These are phyloP conservation scores for Talpa occidentalis DNA, from an alignment of 2,113 vertebrate species.

Conservation along the genomic window DNA sequence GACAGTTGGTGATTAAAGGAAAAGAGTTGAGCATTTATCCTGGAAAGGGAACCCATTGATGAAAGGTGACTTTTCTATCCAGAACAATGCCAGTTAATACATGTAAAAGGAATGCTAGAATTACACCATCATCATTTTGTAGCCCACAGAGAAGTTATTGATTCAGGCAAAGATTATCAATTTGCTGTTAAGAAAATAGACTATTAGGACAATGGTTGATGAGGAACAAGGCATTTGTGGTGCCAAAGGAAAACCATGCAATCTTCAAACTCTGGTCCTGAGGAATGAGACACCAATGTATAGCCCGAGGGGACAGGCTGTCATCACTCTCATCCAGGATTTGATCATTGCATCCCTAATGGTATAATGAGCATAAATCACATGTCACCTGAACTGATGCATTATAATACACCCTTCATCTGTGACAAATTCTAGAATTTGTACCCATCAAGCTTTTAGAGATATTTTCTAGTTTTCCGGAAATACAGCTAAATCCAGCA, in stretches of 20 bases:
- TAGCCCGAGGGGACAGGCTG: not conserved
- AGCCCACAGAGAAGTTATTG: slow-evolving; percentile 43
- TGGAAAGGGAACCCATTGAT: slow-evolving; percentile 1
- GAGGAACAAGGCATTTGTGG: not conserved
- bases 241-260: slow-evolving; percentile 33
- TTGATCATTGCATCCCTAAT: slow-evolving; percentile 35
- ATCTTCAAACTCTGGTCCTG: not conserved
- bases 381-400: not conserved
- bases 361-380: slow-evolving; percentile 40
- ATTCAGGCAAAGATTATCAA: not conserved
- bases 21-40: slow-evolving; percentile 34
- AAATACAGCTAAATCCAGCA: slow-evolving; percentile 64
- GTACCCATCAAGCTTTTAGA: slow-evolving; percentile 53
- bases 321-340: slow-evolving; percentile 23
- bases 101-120: slow-evolving; percentile 44
- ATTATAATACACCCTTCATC: slow-evolving; percentile 17
- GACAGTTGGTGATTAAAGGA: slow-evolving; percentile 39
- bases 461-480: slow-evolving; percentile 47
- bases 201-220: not conserved
- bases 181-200: not conserved
- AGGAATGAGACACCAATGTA: slow-evolving; percentile 23
- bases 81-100: slow-evolving; percentile 45
- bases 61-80: slow-evolving; percentile 7
- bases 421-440: slow-evolving; percentile 52
- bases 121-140: slow-evolving; percentile 53